Conservation (phyloP, 2,888 invertebrate species). For the Volucella inanis region DNA sequence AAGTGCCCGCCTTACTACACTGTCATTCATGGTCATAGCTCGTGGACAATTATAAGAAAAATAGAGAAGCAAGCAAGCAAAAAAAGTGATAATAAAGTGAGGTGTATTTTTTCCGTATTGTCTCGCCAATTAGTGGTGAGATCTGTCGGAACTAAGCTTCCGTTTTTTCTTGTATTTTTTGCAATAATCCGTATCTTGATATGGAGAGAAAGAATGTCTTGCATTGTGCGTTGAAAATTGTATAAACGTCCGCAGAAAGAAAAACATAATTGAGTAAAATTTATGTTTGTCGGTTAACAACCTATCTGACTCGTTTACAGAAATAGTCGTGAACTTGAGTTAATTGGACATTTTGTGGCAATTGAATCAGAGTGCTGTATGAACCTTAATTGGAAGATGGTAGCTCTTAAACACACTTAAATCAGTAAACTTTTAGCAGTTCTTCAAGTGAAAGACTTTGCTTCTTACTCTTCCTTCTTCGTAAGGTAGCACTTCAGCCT, state of each 20-base stretch:
- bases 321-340: not conserved
- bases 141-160: constrained; percentile 38
- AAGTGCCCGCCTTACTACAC: constrained; percentile 12
- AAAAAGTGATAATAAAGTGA: constrained; percentile 22
- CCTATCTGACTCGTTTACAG: no score
- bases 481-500: no score
- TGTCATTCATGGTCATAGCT: constrained; percentile 39
- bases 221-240: no score
- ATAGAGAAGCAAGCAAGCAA: not conserved
- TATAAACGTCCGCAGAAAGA: no score
- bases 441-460: no score
- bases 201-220: not conserved
- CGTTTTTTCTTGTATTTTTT: constrained; percentile 40
- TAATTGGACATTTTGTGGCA: not conserved
- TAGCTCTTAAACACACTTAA: no score
- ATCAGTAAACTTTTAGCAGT: no score
- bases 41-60: constrained; percentile 39
- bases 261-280: no score
- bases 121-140: constrained; percentile 55
- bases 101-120: constrained; percentile 55
- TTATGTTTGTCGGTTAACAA: no score
- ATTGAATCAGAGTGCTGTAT: no score
- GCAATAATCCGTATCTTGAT: constrained; percentile 4
- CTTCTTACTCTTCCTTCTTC: no score
- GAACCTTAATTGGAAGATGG: no score